Evolutionary conservation across 2,888 invertebrate species (phyloP), one percentile per base, ranked within the genome.

Genomic region (Dasysyrphus albostriatus): DNA sequence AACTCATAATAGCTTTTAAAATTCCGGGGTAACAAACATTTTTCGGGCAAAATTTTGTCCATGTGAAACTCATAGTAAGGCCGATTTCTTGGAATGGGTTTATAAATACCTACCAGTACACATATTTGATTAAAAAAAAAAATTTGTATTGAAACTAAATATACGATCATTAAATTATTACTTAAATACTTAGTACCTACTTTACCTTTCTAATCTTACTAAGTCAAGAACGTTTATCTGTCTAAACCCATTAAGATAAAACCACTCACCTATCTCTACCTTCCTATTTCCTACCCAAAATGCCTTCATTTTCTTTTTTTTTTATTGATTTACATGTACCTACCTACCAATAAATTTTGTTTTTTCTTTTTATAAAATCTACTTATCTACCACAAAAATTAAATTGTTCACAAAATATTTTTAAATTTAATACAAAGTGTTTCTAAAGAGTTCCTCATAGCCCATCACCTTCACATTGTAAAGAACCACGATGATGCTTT

Each of bases 331-430:
- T 83, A 61, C 61, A 78, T 78, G 61, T 24, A 24, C 24, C 1
- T 24, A 24, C 1, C 24, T 78, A 67, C 74, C 74, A 77, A 82
- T 72, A 67, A 67, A 77, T 65, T 65, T 73, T 34, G 9, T 42
- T 74, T 47, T n/a, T n/a, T n/a, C n/a, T n/a, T n/a, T n/a, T n/a
- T n/a, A n/a, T n/a, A n/a, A n/a, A n/a, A n/a, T n/a, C n/a, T n/a
- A n/a, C n/a, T n/a, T n/a, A n/a, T n/a, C 69, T 24, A 29, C 69
- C 65, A 56, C 63, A 77, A 39, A 80, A 80, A 80, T 51, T 54
- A 51, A 73, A 44, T 12, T n/a, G n/a, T n/a, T 19, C 32, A 37
- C 44, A 39, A 49, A 65, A 37, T 19, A 61, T 56, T 56, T n/a
- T 49, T n/a, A 19, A 56, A 54, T 47, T 76, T 29, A 56, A 63